Evolutionary conservation across 2,888 invertebrate species (phyloP).

Genomic region (Augochlorella aurata): DNA sequence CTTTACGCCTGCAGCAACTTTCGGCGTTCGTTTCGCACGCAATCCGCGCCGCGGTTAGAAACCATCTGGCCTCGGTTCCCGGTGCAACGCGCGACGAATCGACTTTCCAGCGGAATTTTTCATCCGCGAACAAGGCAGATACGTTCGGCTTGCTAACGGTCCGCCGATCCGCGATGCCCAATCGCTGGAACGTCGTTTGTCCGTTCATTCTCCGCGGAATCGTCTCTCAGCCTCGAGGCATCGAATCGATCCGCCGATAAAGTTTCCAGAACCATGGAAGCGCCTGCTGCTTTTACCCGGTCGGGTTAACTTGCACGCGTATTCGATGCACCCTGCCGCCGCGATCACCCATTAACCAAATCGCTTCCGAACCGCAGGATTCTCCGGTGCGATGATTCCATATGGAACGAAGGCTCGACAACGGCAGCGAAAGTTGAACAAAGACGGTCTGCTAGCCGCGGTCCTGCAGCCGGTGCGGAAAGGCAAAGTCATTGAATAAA

Average conservation of each 20-base stretch:
- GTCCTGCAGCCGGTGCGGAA: background rate
- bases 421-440: background rate
- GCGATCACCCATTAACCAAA: no score
- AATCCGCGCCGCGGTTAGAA: conserved; percentile 21
- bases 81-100: background rate
- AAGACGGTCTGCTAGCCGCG: no score
- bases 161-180: background rate
- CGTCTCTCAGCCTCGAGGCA: background rate
- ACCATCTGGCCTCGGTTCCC: background rate
- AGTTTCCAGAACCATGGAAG: background rate
- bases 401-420: no score
- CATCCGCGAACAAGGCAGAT: background rate
- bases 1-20: conserved; percentile 57
- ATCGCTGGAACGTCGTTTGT: background rate
- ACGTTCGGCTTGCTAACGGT: background rate
- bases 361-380: no score
- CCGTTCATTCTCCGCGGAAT: background rate
- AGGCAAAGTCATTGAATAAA: conserved; percentile 12
- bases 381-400: no score
- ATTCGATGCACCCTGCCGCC: no score
- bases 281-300: background rate
- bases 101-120: background rate
- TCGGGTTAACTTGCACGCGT: no score
- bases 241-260: background rate
- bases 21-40: conserved; percentile 37